phyloP scores from a whole-genome alignment of 2,113 vertebrate species.

The Zosterops pallidus region DNA sequence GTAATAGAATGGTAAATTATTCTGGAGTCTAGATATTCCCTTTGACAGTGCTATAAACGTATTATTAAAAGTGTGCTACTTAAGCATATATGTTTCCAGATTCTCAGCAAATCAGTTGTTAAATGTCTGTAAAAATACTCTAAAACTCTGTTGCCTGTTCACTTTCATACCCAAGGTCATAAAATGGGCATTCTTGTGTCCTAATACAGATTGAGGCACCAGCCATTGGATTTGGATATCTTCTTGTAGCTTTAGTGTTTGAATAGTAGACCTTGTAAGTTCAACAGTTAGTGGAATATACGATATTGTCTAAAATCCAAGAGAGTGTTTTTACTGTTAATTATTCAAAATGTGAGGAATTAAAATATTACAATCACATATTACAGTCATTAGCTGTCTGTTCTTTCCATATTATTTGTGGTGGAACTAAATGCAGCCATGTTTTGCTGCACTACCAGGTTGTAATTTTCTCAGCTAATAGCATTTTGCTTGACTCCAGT shows the following conservation, averaged over 20 bases:
- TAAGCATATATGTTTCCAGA: background rate
- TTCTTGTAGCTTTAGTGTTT: background rate
- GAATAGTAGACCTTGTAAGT: background rate
- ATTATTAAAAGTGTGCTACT: background rate
- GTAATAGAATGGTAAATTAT: background rate
- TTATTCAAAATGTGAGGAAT: background rate
- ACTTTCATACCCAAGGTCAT: background rate
- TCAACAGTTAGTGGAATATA: background rate
- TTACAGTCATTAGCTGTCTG: background rate
- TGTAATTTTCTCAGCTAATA: background rate
- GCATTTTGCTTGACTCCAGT: background rate
- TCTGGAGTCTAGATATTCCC: background rate
- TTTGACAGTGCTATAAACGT: background rate
- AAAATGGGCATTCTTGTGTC: background rate
- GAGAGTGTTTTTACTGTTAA: background rate
- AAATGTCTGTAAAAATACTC: background rate
- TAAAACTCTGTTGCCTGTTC: background rate
- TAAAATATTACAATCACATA: background rate
- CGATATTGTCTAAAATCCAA: background rate
- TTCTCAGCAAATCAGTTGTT: background rate
- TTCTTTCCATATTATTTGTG: background rate
- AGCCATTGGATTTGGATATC: background rate
- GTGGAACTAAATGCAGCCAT: background rate
- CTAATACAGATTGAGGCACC: background rate
- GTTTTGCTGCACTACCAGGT: background rate